A percentile compares a stretch with the other conserved stretches of the same genome.
phyloP scores from a whole-genome alignment of 2,888 invertebrate genomes.

The Volucella inanis region DNA sequence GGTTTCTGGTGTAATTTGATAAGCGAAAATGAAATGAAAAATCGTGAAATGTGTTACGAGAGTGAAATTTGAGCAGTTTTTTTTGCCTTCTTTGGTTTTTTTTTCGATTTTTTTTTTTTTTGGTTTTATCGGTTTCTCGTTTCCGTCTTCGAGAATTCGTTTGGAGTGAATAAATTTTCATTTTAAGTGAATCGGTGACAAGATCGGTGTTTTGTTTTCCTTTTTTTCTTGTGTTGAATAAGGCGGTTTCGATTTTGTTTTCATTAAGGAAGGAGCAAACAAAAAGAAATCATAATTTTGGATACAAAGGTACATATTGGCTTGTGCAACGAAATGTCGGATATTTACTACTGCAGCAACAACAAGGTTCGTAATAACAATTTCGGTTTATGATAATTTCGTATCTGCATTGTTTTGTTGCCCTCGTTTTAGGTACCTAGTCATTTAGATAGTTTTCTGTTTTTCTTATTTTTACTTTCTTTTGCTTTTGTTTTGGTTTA shows the following conservation, averaged over 20 bases:
- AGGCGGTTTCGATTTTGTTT: constrained; percentile 21
- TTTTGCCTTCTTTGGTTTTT: neutral
- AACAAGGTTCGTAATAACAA: constrained; percentile 64
- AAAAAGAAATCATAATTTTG: constrained; percentile 38
- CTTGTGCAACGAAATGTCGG: constrained; percentile 66
- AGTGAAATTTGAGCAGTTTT: constrained; percentile 68
- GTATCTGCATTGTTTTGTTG: constrained; percentile 20
- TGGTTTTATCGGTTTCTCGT: too few relatives aligned
- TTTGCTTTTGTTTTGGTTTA: constrained; percentile 53
- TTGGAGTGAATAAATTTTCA: constrained; percentile 49
- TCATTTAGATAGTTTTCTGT: neutral
- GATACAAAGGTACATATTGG: constrained; percentile 58
- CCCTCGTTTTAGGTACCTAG: constrained; percentile 7
- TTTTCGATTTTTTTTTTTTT: constrained; percentile 6
- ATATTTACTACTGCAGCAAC: constrained; percentile 72
- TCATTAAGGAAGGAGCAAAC: neutral
- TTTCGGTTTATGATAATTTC: too few relatives aligned
- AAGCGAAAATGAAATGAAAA: constrained; percentile 56
- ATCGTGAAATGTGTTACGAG: constrained; percentile 48
- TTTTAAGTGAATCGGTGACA: constrained; percentile 51
- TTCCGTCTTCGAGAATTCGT: too few relatives aligned
- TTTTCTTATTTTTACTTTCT: constrained; percentile 4
- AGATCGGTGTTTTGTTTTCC: constrained; percentile 7
- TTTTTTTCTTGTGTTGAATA: constrained; percentile 27
- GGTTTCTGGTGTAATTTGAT: constrained; percentile 6